Evolutionary conservation across 1,140 invertebrate species (phyloP), one percentile per base, ranked within the genome.

Genomic region (Uloborus diversus): DNA sequence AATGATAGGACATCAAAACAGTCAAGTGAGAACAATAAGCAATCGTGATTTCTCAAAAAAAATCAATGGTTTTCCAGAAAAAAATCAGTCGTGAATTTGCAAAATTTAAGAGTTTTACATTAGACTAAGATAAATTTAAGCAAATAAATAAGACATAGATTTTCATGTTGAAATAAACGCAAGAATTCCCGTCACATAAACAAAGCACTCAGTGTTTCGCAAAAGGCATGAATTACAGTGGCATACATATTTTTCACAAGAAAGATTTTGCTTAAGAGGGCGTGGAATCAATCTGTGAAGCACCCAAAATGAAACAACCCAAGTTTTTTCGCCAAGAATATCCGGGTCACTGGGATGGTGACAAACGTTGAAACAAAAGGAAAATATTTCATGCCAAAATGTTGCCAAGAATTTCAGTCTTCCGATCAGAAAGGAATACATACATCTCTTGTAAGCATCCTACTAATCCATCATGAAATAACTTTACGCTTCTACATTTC

Each of bases 301-400:
- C 32, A 14, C 53, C 33, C 23, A 32, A 37, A 64, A 9, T 28
- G 14, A 27, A 28, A 59, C 51, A 69, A 30, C 30, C 42, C 23
- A 53, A 49, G 32, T 35, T 23, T 66, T 69, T 69, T 69, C 66
- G 56, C 53, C 42, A 59, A 35, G 53, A 71, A 59, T 42, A 71
- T 42, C 59, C 68, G 56, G 68, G 68, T 71, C 68, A 71, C 20
- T 14, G 53, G 13, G 42, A 42, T 33, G 30, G 25, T 20, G 32
- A 27, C 49, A 71, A 59, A 71, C 68, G 51, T 42, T 71, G 68
- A 71, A 71, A 71, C 68, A 71, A 71, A 71, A 33, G 14, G 32
- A 28, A 25, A 59, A 59, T 59, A 71, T 59, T 71, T 35, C 14
- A 59, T 42, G 56, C 23, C 56, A 71, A 56, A 57, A 59, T 59